Base-by-base conservation (phyloP, 2,888 invertebrate species). In the Polydrusus cervinus region DNA sequence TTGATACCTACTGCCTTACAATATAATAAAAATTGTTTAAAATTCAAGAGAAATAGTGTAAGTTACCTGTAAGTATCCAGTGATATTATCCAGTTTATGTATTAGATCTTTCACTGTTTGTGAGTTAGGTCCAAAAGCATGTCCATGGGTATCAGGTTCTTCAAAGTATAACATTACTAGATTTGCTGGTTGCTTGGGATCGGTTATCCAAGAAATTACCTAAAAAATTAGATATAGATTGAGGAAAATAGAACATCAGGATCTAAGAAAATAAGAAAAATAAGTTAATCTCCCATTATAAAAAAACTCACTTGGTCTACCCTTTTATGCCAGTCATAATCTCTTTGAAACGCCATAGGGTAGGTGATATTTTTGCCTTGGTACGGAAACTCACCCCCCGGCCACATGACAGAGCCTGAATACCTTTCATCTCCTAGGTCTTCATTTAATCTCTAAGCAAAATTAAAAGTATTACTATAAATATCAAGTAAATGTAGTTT, bases 321-420 rank as follows among this genome's bases (percentile, higher is more conserved):
- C 55, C 93, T 86, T 6, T 88, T 82, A 78, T 87, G 85, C 87
- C 90, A 91, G 53, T 89, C 83, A 6, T 89, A 80, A 6, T 79
- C 81, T 5, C 78, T 68, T 74, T 89, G 84, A 81, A 88, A 91
- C 3, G 80, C 82, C 79, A 87, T 79, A 5, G 81, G 73, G 80
- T 89, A 88, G 0, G 89, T 89, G 30, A 90, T 88, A 47, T 84
- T 84, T 13, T 86, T 88, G 13, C 87, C 87, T 68, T 89, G 87
- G 80, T 91, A 92, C 10, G 86, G 79, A 78, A 88, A 90, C 43
- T 88, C 83, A 64, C 89, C 87, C 0, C 93, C 93, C 3, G 93
- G 92, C 93, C 93, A 94, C 91, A 93, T 93, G 87, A 92, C 89
- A 3, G 89, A 88, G 0, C 92, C 94, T 71, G 92, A 92, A 79